Evolutionary conservation across 2,113 vertebrate genomes (phyloP).

Genomic region (Origma solitaria): DNA sequence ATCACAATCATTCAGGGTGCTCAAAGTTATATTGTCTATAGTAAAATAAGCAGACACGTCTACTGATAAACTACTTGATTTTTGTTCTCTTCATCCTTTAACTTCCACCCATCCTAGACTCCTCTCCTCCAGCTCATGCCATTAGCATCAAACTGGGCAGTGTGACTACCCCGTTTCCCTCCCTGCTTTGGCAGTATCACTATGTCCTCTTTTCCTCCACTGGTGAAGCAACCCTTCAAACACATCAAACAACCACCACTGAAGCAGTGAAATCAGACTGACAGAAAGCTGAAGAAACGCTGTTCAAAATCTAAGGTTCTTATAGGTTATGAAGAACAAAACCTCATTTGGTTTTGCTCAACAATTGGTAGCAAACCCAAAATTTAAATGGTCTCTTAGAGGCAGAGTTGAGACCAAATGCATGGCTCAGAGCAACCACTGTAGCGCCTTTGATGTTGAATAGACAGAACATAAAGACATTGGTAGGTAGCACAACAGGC

Average conservation of each 20-base stretch:
- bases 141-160: not conserved
- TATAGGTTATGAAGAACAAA: not conserved
- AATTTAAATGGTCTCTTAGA: not conserved
- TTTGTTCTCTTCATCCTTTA: not conserved
- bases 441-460: not conserved
- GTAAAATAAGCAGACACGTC: not conserved
- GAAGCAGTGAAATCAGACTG: not conserved
- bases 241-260: fast-evolving
- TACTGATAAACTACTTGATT: not conserved
- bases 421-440: not conserved
- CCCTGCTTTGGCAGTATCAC: not conserved
- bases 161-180: not conserved
- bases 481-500: not conserved
- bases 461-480: not conserved
- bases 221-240: not conserved
- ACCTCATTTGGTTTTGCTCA: not conserved
- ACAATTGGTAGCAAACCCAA: not conserved
- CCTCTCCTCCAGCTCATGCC: not conserved
- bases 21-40: not conserved
- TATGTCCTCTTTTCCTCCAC: not conserved
- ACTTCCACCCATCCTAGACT: not conserved
- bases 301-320: not conserved
- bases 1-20: not conserved
- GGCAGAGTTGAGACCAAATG: not conserved
- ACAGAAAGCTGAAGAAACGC: not conserved